Evolutionary conservation across 2,888 invertebrate genomes (phyloP), one percentile per base, ranked within the genome.

Genomic region (Tyria jacobaeae): DNA sequence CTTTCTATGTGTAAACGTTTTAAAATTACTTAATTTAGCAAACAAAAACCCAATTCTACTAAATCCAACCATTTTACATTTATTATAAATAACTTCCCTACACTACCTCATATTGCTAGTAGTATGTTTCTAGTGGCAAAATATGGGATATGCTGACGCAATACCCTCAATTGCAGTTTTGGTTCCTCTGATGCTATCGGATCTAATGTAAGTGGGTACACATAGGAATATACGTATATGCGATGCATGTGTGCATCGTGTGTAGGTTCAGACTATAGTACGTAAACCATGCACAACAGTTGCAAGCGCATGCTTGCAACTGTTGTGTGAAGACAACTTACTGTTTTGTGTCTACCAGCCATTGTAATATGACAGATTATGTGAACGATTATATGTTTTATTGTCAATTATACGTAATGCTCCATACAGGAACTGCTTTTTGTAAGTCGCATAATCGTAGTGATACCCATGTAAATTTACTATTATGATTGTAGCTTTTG

Each of bases 341-440:
- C 47, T 47, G 31, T 66, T 67, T 57, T 62, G 58, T 35, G 58
- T 65, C 51, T 61, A 64, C 65, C 34, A 72, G 71, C 74, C 74
- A 79, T 75, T 65, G 71, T 67, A 64, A 21, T 54, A 27, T 56
- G 67, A 71, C 68, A 71, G 75, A 72, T 73, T 76, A 73, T 81
- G 82, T 70, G 77, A 79, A 76, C 68, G 65, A 62, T 31, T 54
- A n/a, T 47, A 21, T 47, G 62, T 69, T 74, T 75, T 54, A 37
- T 68, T 58, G 56, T 60, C 25, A 21, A 41, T 52, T 35, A 34
- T 49, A 66, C 60, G 68, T 70, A 54, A 76, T 60, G 21, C 9
- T 51, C 34, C 12, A 21, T 60, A 35, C 15, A 55, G 50, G 51
- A 49, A 60, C 60, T 21, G 10, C 41, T 64, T 71, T 73, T 68